Evolutionary conservation across 1,140 invertebrate species (phyloP), one percentile per base, ranked within the genome.

Genomic region (Pteromalus puparum): DNA sequence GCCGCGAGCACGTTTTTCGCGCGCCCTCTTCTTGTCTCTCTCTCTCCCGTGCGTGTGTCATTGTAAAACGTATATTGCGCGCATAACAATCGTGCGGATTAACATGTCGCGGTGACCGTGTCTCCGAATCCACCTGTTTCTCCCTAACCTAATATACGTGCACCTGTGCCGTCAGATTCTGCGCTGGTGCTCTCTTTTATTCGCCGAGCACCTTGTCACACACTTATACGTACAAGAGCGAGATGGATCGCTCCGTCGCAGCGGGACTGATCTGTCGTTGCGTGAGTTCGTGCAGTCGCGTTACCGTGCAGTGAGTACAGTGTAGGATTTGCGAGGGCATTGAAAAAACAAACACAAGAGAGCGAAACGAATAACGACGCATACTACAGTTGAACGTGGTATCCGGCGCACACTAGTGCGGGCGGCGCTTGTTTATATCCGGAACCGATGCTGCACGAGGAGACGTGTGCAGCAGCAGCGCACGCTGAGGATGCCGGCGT

Each of bases 1-100:
- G 10, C 28, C 81, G 46, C 61, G 78, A 38, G 26, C 82, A 80
- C 42, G 61, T 70, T 77, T 70, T 4, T 46, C 30, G 24, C 67
- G 67, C n/a, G 18, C 53, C 48, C 74, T 48, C 42, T 6, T 26
- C 26, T 26, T n/a, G 10, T 1, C 1, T 6, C 18, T 2, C n/a
- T 10, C 21, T 30, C 21, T 38, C n/a, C n/a, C n/a, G n/a, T n/a
- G n/a, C n/a, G n/a, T n/a, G n/a, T n/a, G n/a, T n/a, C n/a, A n/a
- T n/a, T n/a, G n/a, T n/a, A n/a, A n/a, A n/a, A n/a, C n/a, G n/a
- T n/a, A n/a, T n/a, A n/a, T n/a, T n/a, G n/a, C n/a, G n/a, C n/a
- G n/a, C n/a, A n/a, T n/a, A n/a, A n/a, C n/a, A n/a, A n/a, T 34
- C 72, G 15, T 42, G 15, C 30, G 38, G 38, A 42, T 42, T 12